A percentile compares a stretch with the other conserved stretches of the same genome.
phyloP scores from a whole-genome alignment of 2,888 invertebrate genomes.

The Leucophenga maculata region DNA sequence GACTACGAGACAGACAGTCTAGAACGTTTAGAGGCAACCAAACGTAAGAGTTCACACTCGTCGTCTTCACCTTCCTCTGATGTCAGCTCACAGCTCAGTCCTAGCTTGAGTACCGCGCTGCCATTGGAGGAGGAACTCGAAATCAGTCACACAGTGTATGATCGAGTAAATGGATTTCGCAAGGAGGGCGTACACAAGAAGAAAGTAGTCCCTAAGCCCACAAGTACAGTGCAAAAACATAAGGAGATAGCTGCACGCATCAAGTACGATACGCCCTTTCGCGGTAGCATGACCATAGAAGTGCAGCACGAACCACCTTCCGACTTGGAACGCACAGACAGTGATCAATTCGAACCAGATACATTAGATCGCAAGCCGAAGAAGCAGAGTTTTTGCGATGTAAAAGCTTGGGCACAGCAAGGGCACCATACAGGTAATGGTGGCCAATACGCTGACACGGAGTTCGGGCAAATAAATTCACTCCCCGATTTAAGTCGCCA shows the following conservation, averaged over 20 bases:
- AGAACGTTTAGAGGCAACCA: conserved; percentile 76
- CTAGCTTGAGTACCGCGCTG: conserved; percentile 81
- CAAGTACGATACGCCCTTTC: conserved; percentile 78
- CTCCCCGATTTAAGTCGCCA: conserved; percentile 62
- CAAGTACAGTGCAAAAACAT: conserved; percentile 48
- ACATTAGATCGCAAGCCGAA: conserved; percentile 86
- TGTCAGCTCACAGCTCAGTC: conserved; percentile 79
- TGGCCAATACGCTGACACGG: conserved; percentile 50
- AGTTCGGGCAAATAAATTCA: conserved; percentile 57
- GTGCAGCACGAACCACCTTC: conserved; percentile 87
- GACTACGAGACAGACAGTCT: conserved; percentile 85
- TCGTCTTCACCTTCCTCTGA: conserved; percentile 77
- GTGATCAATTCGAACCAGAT: conserved; percentile 88
- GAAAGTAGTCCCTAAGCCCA: conserved; percentile 50
- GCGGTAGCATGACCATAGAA: conserved; percentile 86
- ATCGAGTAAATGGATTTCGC: conserved; percentile 69
- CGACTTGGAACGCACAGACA: conserved; percentile 78
- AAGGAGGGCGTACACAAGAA: conserved; percentile 68
- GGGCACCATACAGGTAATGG: conserved; percentile 52
- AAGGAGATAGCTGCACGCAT: conserved; percentile 73
- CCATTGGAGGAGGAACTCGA: conserved; percentile 87
- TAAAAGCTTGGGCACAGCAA: conserved; percentile 75
- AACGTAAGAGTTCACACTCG: conserved; percentile 69
- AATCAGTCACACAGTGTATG: conserved; percentile 82
- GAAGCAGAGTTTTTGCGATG: conserved; percentile 74